Conservation (phyloP, 2,888 invertebrate species). For the Parascotia fuliginaria region DNA sequence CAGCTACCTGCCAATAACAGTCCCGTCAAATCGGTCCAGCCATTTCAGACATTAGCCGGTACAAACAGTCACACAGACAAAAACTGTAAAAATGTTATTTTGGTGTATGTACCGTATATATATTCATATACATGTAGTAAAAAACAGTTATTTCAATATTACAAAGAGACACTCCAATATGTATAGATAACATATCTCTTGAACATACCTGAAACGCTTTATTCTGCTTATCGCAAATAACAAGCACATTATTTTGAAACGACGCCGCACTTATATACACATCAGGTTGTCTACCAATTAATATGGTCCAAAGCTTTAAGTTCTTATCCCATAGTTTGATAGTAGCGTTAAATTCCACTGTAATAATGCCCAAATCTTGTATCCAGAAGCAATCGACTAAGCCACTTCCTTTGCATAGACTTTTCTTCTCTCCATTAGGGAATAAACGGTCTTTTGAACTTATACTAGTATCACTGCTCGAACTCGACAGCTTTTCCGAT, state of each 20-base stretch:
- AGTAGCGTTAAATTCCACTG: conserved; percentile 70
- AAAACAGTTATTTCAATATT: too few relatives aligned
- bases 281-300: conserved; percentile 66
- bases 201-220: conserved; percentile 68
- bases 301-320: conserved; percentile 59
- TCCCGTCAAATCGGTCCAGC: too few relatives aligned
- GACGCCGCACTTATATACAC: conserved; percentile 66
- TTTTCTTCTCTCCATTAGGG: conserved; percentile 58
- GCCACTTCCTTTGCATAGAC: conserved; percentile 56
- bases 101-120: too few relatives aligned
- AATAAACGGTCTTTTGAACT: conserved; percentile 61
- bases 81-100: too few relatives aligned
- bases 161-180: too few relatives aligned
- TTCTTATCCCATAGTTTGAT: conserved; percentile 73
- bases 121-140: too few relatives aligned
- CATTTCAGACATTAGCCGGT: too few relatives aligned
- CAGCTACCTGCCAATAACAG: too few relatives aligned
- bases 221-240: conserved; percentile 69
- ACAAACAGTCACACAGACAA: too few relatives aligned
- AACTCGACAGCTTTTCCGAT: conserved; percentile 60
- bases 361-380: conserved; percentile 62
- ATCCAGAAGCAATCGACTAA: conserved; percentile 73
- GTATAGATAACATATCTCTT: neutral
- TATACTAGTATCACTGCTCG: conserved; percentile 65
- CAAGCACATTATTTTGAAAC: conserved; percentile 66